A percentile compares a stretch with the other conserved stretches of the same genome.
phyloP scores from a whole-genome alignment of 2,113 vertebrate genomes.

The Dinomys branickii region DNA sequence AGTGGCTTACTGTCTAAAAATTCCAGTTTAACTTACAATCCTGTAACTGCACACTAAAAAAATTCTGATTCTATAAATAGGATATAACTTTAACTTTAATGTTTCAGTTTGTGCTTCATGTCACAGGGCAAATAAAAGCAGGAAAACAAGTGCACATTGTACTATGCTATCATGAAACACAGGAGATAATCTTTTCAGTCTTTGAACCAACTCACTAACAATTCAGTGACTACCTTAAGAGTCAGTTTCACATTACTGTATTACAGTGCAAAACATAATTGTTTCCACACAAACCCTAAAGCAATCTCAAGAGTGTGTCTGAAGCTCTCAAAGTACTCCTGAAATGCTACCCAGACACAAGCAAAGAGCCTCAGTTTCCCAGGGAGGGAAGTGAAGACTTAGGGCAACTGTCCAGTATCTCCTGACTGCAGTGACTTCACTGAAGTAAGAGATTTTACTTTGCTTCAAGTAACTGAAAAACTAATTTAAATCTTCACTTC shows the following conservation, averaged over 20 bases:
- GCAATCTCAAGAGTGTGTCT: constrained; percentile 44
- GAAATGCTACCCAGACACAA: neutral
- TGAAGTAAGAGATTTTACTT: constrained; percentile 67
- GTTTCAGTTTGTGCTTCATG: constrained; percentile 60
- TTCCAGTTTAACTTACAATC: constrained; percentile 79
- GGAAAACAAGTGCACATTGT: constrained; percentile 67
- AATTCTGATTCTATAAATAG: constrained; percentile 57
- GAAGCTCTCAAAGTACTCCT: constrained; percentile 47
- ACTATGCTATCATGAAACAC: constrained; percentile 75
- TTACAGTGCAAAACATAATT: constrained; percentile 66
- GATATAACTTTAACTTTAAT: constrained; percentile 69
- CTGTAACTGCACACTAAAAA: constrained; percentile 48
- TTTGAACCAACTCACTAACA: constrained; percentile 38
- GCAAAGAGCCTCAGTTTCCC: constrained; percentile 30
- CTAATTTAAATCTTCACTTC: constrained; percentile 70
- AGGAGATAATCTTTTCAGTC: constrained; percentile 24
- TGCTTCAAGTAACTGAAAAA: constrained; percentile 77
- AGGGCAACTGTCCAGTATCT: constrained; percentile 69
- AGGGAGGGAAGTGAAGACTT: constrained; percentile 58
- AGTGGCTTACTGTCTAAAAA: constrained; percentile 77
- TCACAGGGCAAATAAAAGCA: constrained; percentile 70
- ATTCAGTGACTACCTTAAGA: constrained; percentile 52
- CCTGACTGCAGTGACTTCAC: constrained; percentile 46
- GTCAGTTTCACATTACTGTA: constrained; percentile 36
- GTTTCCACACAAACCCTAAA: constrained; percentile 64